Evolutionary conservation across 2,113 vertebrate species (phyloP).

Genomic region (Hippocampus mohnikei): DNA sequence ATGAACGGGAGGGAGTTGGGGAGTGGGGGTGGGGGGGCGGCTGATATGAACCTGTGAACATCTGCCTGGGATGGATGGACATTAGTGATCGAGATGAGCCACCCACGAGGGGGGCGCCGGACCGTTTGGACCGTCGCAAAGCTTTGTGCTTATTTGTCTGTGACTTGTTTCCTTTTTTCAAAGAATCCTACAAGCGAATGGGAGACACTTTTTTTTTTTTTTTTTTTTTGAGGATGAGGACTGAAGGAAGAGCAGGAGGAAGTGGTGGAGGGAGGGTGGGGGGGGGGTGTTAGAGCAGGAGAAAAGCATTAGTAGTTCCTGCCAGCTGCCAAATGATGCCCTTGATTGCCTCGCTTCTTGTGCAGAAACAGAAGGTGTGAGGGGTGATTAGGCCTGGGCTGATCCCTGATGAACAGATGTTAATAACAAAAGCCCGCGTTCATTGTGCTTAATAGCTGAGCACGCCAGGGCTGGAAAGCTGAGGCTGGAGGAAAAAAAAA

Average conservation of each 20-base stretch:
- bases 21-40: not conserved
- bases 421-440: conserved; percentile 84
- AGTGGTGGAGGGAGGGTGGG: conserved; percentile 49
- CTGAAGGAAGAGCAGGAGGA: conserved; percentile 55
- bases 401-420: conserved; percentile 82
- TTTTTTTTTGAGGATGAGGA: conserved; percentile 50
- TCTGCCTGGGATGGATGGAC: conserved; percentile 56
- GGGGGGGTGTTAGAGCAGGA: conserved; percentile 43
- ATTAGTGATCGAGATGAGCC: conserved; percentile 58
- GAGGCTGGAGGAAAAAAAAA: conserved; percentile 68
- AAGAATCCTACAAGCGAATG: conserved; percentile 68
- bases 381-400: conserved; percentile 79
- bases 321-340: conserved; percentile 88
- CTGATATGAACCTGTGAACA: conserved; percentile 67
- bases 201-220: conserved; percentile 52
- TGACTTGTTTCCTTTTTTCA: conserved; percentile 48
- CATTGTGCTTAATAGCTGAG: conserved; percentile 83
- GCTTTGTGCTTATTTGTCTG: conserved; percentile 50
- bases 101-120: conserved; percentile 46
- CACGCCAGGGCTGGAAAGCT: conserved; percentile 78
- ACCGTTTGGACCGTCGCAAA: conserved; percentile 66
- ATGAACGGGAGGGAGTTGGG: not conserved
- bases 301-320: conserved; percentile 85
- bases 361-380: conserved; percentile 85
- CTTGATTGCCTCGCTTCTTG: conserved; percentile 85